These are phyloP conservation scores for Takifugu bimaculatus DNA, from an alignment of 2,113 vertebrate genomes.

Conservation along the genomic window DNA sequence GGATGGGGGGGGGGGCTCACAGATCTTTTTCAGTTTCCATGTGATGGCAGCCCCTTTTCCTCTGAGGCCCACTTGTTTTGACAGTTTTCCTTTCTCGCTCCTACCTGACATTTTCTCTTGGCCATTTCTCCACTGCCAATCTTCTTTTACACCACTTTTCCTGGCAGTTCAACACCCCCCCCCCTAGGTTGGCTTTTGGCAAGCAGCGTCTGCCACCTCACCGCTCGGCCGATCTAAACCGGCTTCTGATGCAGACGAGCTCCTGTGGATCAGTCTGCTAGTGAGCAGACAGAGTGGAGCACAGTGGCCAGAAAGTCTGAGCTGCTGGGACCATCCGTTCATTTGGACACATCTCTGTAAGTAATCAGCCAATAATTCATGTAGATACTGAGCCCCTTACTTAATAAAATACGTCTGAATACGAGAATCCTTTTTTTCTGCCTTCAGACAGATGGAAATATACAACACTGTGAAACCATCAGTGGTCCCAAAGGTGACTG, in stretches of 20 bases:
- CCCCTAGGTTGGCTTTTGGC: slow-evolving; percentile 17
- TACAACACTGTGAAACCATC: too few species aligned
- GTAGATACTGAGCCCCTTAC: too few species aligned
- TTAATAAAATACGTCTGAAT: not conserved
- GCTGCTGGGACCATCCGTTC: too few species aligned
- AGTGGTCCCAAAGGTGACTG: not conserved
- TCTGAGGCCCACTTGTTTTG: slow-evolving; percentile 42
- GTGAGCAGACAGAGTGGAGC: slow-evolving; percentile 3
- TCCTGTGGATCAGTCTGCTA: not conserved
- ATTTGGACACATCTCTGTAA: too few species aligned
- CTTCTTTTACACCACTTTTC: slow-evolving; percentile 39
- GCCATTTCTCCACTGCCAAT: slow-evolving; percentile 37
- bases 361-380: too few species aligned
- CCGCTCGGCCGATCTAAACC: not conserved
- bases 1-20: not conserved
- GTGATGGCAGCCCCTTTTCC: slow-evolving; percentile 30
- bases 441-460: too few species aligned
- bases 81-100: slow-evolving; percentile 35
- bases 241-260: slow-evolving; percentile 1
- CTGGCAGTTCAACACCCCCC: slow-evolving; percentile 33
- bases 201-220: slow-evolving; percentile 28
- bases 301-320: not conserved
- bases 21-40: slow-evolving; percentile 22
- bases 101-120: slow-evolving; percentile 48
- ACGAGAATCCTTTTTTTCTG: not conserved